phyloP scores from a whole-genome alignment of 2,888 invertebrate species.

The Drosophila dives region DNA sequence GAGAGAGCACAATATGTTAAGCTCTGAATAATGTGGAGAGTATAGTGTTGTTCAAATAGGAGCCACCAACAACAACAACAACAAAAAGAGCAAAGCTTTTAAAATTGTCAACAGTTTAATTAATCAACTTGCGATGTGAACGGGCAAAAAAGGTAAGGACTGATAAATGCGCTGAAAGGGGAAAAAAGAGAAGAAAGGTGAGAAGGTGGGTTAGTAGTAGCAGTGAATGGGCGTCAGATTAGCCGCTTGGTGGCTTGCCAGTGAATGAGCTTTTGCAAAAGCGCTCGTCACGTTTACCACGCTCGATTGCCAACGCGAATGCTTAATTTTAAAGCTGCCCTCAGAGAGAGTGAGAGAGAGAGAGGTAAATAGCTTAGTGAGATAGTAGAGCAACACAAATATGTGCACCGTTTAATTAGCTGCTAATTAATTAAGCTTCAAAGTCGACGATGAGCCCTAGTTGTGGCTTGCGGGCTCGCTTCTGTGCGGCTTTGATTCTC shows the following conservation, averaged over 20 bases:
- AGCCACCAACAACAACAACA: constrained; percentile 9
- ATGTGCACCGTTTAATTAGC: constrained; percentile 70
- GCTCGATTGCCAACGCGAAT: constrained; percentile 68
- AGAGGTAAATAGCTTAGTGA: neutral
- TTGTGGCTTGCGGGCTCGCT: constrained; percentile 13
- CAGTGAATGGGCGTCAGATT: constrained; percentile 25
- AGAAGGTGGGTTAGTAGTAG: neutral
- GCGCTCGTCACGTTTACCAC: constrained; percentile 36
- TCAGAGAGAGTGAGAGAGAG: neutral
- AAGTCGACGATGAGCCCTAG: constrained; percentile 17
- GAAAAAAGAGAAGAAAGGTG: neutral
- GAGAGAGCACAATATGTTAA: constrained; percentile 49
- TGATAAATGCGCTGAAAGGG: constrained; percentile 37
- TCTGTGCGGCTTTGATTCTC: constrained; percentile 52
- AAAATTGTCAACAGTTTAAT: constrained; percentile 80
- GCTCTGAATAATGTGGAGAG: constrained; percentile 70
- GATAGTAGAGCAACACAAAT: constrained; percentile 45
- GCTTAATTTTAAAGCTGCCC: constrained; percentile 54
- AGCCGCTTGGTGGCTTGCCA: constrained; percentile 31
- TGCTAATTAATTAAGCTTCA: constrained; percentile 68
- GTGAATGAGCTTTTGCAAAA: constrained; percentile 46
- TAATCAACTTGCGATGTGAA: constrained; percentile 63
- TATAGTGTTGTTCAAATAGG: constrained; percentile 14
- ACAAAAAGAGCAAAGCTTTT: constrained; percentile 58
- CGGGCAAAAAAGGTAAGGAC: constrained; percentile 1